Evolutionary conservation across 2,888 invertebrate species (phyloP).

Genomic region (Pandemis heparana): DNA sequence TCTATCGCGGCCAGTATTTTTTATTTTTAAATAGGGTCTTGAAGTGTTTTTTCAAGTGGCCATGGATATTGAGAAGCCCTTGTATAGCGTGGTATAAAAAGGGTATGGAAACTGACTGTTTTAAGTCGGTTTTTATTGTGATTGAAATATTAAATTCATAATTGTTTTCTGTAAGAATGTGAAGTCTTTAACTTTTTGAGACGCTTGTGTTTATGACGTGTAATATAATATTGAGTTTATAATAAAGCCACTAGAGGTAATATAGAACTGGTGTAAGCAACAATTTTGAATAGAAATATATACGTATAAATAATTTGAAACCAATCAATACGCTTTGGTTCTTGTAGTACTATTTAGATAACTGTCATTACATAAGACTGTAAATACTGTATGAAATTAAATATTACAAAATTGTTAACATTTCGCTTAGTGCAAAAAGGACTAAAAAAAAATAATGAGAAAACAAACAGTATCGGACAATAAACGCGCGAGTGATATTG

Average conservation of each 20-base stretch:
- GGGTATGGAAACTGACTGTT: slow-evolving; percentile 57
- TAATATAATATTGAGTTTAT: background rate
- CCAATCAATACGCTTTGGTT: no score
- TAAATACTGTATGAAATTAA: no score
- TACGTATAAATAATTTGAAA: no score
- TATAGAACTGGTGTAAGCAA: background rate
- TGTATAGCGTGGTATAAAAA: slow-evolving; percentile 56
- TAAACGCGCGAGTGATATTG: slow-evolving; percentile 23
- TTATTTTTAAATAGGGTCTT: slow-evolving; percentile 60
- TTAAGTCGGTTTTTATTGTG: slow-evolving; percentile 28
- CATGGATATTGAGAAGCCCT: slow-evolving; percentile 75
- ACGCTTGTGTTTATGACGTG: slow-evolving; percentile 15
- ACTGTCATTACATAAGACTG: no score
- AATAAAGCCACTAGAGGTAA: background rate
- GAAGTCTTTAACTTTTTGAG: slow-evolving; percentile 32
- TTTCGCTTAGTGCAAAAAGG: no score
- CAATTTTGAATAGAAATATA: no score
- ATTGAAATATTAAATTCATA: slow-evolving; percentile 36
- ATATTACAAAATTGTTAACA: no score
- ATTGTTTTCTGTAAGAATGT: slow-evolving; percentile 29
- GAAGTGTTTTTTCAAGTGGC: slow-evolving; percentile 73
- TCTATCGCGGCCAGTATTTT: slow-evolving; percentile 68
- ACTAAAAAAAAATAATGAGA: slow-evolving; percentile 26
- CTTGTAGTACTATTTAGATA: no score
- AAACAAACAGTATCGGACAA: no score